Evolutionary conservation across 1,140 invertebrate genomes (phyloP), one percentile per base, ranked within the genome.

Genomic region (Bombus superbus): DNA sequence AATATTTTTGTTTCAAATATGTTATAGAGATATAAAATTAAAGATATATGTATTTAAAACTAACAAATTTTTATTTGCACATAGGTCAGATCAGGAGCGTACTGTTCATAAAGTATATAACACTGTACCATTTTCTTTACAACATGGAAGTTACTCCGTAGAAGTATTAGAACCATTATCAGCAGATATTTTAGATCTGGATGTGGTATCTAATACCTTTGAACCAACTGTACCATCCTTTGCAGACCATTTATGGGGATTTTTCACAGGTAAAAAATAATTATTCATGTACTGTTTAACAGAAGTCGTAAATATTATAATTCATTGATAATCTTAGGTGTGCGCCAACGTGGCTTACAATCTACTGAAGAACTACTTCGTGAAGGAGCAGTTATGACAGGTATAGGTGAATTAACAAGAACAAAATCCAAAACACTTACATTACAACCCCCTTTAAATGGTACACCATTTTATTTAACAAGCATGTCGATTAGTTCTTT

Each of bases 301-400:
- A 44, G 0, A 22, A 22, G 5, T 32, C 10, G 8, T 68, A 38
- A 47, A 40, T 25, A 44, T 40, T 53, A 66, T 5, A 35, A 32
- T 44, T 28, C 18, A 11, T 71, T 74, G 1, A 44, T 53, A 73
- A 83, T 86, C 78, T 38, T 59, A 94, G 95, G 95, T 44, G 95
- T 97, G 15, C 95, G 97, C 10, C 97, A 97, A 92, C 95, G 97
- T 88, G 97, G 97, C 0, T 93, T 98, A 35, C 97, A 98, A 93
- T 97, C 97, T 1, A 98, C 97, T 32, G 97, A 98, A 94, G 97
- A 97, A 95, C 97, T 98, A 95, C 94, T 98, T 5, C 95, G 97
- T 13, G 97, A 97, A 92, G 97, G 97, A 62, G 96, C 97, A 68
- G 96, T 97, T 76, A 96, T 98, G 8, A 98, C 97, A 9, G 97